These are phyloP conservation scores for Dexiosoma caninum DNA, from an alignment of 2,888 invertebrate species.

Conservation along the genomic window DNA sequence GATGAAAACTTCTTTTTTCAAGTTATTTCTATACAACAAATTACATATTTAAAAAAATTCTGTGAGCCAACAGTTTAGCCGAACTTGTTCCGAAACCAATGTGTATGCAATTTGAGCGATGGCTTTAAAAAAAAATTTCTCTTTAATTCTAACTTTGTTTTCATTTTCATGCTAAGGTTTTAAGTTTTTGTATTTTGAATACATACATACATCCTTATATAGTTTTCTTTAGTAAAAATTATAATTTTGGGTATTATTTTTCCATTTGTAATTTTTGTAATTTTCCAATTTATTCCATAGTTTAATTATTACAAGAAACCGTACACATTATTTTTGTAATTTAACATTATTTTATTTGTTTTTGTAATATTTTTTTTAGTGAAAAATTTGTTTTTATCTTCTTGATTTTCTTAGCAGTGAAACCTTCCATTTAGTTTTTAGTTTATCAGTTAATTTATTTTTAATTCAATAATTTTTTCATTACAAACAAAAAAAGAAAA, in stretches of 20 bases:
- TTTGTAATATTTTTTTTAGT: constrained; percentile 3
- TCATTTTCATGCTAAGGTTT: background rate
- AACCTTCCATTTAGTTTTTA: constrained; percentile 58
- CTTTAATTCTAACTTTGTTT: constrained; percentile 15
- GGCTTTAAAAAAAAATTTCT: background rate
- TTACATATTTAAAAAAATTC: background rate
- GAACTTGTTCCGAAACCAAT: background rate
- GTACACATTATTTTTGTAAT: constrained; percentile 50
- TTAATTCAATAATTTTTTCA: constrained; percentile 10
- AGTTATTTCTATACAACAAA: background rate
- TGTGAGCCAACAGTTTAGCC: background rate
- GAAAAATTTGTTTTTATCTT: constrained; percentile 47
- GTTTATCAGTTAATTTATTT: constrained; percentile 10
- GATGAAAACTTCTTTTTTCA: background rate
- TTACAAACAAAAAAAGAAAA: too few relatives aligned
- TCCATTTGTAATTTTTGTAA: constrained; percentile 7
- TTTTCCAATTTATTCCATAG: constrained; percentile 43
- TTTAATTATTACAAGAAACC: constrained; percentile 58
- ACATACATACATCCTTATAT: background rate
- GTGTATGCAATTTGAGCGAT: background rate
- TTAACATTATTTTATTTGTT: background rate
- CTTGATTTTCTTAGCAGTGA: constrained; percentile 59
- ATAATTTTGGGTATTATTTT: constrained; percentile 36
- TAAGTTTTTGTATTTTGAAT: constrained; percentile 1
- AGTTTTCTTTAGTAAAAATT: constrained; percentile 28